Base-by-base conservation (phyloP, 2,888 invertebrate genomes). In the Trichogramma dendrolimi region DNA sequence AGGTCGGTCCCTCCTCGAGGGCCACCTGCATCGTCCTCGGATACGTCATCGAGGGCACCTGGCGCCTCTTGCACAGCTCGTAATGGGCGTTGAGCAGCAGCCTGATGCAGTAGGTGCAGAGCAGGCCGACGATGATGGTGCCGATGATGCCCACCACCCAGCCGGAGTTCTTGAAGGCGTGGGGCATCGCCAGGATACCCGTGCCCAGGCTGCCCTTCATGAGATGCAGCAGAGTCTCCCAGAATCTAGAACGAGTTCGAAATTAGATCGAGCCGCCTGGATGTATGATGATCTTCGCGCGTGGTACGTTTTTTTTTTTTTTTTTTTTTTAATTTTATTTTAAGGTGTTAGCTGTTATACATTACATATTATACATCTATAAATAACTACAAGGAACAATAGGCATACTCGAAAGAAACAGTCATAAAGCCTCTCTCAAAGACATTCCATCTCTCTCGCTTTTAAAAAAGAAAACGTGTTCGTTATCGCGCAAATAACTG, bases 31-130 rank as follows among this genome's bases (percentile, higher is more conserved):
- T 91, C 0, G 90, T 92, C 1, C 84, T 86, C 0, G 93, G 91
- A 79, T 95, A 96, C 50, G 86, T 87, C 76, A 96, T 79, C 47
- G 87, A 86, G 0, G 88, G 86, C 6, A 81, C 75, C 69, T 78
- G 78, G 67, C 75, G 80, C 54, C 83, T 72, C 63, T 78, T 77
- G 70, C 81, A 81, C 6, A 82, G 69, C 60, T 80, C 81, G 57
- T 87, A 88, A 75, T 87, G 85, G 0, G 86, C 83, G 73, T 84
- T 86, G 38, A 95, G 87, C 67, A 98, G 82, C 66, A 95, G 83
- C 76, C 96, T 93, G 80, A 97, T 95, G 76, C 96, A 96, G 80
- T 96, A 96, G 4, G 94, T 91, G 80, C 95, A 95, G 44, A 97
- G 85, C 39, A 91, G 78, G 0, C 96, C 96, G 69, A 98, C 92